Evolutionary conservation across 2,797 vertebrate species (phyloP).

Genomic region (Heterohyrax brucei): DNA sequence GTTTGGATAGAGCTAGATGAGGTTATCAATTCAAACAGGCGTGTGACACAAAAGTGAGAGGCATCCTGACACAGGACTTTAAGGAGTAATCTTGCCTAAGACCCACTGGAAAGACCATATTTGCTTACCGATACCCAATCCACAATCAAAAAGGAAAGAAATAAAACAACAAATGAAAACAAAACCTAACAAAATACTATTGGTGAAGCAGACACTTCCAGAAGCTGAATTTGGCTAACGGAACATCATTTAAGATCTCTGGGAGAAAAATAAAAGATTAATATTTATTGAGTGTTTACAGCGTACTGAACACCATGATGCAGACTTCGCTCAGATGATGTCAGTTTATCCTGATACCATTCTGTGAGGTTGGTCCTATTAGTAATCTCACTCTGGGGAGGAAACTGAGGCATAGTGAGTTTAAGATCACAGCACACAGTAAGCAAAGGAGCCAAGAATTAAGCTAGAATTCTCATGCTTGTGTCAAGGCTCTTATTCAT

Average conservation of each 20-base stretch:
- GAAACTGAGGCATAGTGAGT: neutral
- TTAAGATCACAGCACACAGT: neutral
- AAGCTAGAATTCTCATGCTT: neutral
- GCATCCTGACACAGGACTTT: neutral
- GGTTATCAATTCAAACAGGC: neutral
- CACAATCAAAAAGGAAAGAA: neutral
- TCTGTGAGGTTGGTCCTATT: neutral
- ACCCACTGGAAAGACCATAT: rapidly evolving
- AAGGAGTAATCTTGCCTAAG: neutral
- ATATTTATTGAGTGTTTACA: conserved; percentile 1
- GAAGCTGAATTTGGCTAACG: neutral
- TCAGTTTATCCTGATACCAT: neutral
- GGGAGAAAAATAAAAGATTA: neutral
- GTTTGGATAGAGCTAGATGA: neutral
- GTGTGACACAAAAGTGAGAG: neutral
- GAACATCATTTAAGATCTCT: neutral
- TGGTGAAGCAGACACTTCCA: neutral
- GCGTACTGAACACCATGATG: neutral
- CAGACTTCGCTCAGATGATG: neutral
- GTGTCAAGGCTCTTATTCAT: neutral
- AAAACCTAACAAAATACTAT: neutral
- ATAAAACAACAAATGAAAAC: neutral
- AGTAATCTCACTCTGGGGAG: neutral
- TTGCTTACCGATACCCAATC: neutral
- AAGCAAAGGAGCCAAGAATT: neutral